Conservation (phyloP, 2,113 vertebrate species). For the Cavia porcellus region DNA sequence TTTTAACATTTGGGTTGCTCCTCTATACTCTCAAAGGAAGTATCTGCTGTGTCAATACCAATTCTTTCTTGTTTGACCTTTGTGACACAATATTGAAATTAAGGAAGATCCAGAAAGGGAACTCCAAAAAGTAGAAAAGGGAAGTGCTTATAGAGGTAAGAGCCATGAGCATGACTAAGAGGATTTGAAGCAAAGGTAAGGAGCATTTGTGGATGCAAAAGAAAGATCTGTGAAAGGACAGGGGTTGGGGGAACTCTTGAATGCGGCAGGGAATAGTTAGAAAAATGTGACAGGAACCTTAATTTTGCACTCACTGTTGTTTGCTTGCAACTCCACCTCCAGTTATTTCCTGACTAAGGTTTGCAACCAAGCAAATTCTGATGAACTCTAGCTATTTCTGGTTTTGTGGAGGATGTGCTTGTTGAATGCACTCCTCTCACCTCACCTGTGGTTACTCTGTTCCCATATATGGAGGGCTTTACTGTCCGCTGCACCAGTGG, state of each 20-base stretch:
- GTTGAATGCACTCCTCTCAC: neutral
- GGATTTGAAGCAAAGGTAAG: neutral
- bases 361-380: neutral
- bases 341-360: neutral
- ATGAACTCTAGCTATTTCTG: neutral
- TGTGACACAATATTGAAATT: neutral
- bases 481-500: neutral
- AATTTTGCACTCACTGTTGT: neutral
- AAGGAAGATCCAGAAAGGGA: neutral
- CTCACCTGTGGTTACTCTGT: fast-evolving
- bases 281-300: neutral
- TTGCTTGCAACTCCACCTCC: fast-evolving
- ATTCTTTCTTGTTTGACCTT: neutral
- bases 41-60: neutral
- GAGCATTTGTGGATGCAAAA: neutral
- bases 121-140: neutral
- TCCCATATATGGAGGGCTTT: fast-evolving
- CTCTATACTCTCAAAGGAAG: neutral
- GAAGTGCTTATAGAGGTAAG: neutral
- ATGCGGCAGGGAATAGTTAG: neutral
- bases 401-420: neutral
- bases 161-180: neutral
- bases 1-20: neutral
- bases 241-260: no score
- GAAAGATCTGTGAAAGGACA: neutral